Conservation (phyloP, 2,888 invertebrate species). For the Tenthredo mesomela region DNA sequence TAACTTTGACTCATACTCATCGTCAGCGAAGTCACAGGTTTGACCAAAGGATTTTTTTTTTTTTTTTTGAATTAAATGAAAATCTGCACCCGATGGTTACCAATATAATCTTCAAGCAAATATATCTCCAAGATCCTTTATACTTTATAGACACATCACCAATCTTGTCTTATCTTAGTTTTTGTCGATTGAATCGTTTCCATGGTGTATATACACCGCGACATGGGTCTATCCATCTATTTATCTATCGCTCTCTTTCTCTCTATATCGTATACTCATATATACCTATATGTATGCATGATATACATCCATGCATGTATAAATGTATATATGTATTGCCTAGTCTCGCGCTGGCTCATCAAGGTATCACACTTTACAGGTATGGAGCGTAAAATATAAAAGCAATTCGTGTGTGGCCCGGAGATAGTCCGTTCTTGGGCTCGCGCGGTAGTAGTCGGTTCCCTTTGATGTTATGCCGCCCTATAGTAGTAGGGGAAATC, state of each 20-base stretch:
- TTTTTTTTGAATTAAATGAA: background rate
- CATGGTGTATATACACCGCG: background rate
- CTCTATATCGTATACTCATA: background rate
- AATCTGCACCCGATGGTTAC: background rate
- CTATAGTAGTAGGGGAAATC: conserved; percentile 68
- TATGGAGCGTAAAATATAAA: conserved; percentile 74
- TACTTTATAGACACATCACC: conserved; percentile 6
- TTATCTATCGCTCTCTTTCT: background rate
- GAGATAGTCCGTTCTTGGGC: conserved; percentile 78
- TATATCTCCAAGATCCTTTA: background rate
- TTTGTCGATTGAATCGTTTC: conserved; percentile 29
- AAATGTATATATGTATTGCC: background rate
- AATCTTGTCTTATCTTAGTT: background rate
- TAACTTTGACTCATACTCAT: background rate
- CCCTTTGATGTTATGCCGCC: conserved; percentile 75
- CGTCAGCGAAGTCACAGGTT: no score
- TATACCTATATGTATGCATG: background rate
- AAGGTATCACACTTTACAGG: conserved; percentile 71
- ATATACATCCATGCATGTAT: background rate
- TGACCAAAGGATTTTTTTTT: background rate
- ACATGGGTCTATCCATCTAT: conserved; percentile 36
- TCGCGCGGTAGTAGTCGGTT: conserved; percentile 77
- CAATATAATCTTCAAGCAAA: background rate
- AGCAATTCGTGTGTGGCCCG: conserved; percentile 78
- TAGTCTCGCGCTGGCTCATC: conserved; percentile 59